phyloP scores from a whole-genome alignment of 2,888 invertebrate genomes.

The Drosophila helvetica region DNA sequence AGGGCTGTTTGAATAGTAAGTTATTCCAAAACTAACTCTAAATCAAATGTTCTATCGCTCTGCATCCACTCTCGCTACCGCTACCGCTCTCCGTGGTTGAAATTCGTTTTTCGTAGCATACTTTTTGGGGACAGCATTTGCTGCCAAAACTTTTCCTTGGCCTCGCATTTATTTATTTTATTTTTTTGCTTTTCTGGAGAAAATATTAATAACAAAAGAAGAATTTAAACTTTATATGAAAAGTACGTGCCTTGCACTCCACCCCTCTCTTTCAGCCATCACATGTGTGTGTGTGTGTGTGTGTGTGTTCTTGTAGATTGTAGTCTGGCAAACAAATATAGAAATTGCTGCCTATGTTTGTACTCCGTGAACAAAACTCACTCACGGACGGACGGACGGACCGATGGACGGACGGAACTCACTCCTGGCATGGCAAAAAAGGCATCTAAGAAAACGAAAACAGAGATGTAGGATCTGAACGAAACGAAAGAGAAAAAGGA shows the following conservation, averaged over 20 bases:
- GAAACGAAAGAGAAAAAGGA: not conserved
- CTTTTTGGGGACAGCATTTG: constrained; percentile 22
- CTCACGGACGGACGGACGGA: too few species aligned
- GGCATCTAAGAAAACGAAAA: not conserved
- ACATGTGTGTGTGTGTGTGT: constrained; percentile 16
- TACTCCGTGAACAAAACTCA: too few species aligned
- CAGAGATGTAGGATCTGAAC: too few species aligned
- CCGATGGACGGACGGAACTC: constrained; percentile 5
- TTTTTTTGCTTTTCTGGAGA: constrained; percentile 25
- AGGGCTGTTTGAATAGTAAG: constrained; percentile 29
- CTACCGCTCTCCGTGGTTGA: not conserved
- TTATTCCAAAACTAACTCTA: not conserved
- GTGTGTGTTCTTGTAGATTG: constrained; percentile 24
- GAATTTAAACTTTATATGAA: constrained; percentile 73
- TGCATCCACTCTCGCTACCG: not conserved
- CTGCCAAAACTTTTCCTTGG: constrained; percentile 12
- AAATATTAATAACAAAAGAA: constrained; percentile 76
- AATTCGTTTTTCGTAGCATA: constrained; percentile 12
- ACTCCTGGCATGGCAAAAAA: constrained; percentile 29
- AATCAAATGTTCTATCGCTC: constrained; percentile 15
- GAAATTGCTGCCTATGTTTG: constrained; percentile 51
- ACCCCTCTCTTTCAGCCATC: too few species aligned
- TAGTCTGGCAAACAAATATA: constrained; percentile 51
- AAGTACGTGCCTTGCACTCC: constrained; percentile 37
- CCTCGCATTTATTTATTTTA: constrained; percentile 7